Conservation (phyloP, 2,113 vertebrate species). For the Numida meleagris region DNA sequence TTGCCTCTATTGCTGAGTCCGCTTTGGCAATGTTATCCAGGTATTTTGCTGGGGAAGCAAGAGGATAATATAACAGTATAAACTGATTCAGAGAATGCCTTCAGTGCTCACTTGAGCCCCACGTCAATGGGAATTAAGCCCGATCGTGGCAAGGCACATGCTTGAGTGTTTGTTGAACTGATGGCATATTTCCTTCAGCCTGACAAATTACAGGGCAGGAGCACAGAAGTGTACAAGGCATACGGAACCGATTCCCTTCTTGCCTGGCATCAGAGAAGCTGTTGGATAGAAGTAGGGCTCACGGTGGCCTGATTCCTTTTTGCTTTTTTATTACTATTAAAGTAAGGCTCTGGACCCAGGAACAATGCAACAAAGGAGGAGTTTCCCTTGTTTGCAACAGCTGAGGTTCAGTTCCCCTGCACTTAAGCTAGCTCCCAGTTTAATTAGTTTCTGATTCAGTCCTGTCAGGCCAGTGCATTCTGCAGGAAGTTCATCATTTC, state of each 20-base stretch:
- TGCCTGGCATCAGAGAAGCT: not conserved
- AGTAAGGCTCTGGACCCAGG: not conserved
- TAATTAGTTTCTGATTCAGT: constrained; percentile 58
- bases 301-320: not conserved
- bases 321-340: not conserved
- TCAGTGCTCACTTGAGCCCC: not conserved
- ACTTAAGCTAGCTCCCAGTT: constrained; percentile 52
- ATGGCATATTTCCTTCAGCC: not conserved
- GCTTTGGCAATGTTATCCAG: not conserved
- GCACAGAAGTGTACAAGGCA: not conserved
- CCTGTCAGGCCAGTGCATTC: constrained; percentile 50
- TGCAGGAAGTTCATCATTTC: constrained; percentile 59
- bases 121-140: not conserved
- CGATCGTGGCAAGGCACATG: not conserved
- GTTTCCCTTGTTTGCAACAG: not conserved
- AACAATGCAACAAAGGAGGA: not conserved
- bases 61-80: not conserved
- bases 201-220: not conserved
- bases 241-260: not conserved
- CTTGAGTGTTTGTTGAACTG: not conserved
- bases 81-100: not conserved
- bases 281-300: not conserved
- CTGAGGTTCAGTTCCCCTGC: constrained; percentile 30
- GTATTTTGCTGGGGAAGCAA: not conserved
- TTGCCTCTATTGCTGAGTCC: not conserved